Conservation (phyloP, 1,140 invertebrate genomes). For the Scaptomyza graminum region DNA sequence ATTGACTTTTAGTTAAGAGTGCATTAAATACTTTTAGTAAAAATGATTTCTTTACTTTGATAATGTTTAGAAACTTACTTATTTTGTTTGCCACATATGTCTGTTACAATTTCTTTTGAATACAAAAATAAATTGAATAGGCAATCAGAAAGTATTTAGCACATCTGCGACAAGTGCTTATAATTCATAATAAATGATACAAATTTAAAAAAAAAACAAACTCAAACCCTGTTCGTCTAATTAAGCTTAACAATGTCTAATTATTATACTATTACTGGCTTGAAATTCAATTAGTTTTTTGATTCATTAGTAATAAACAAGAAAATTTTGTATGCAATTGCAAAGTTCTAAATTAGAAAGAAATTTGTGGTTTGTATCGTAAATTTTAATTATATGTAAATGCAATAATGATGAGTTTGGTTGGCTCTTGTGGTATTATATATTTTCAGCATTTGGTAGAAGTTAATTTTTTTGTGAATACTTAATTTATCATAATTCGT, state of each 20-base stretch:
- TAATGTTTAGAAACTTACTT: no score
- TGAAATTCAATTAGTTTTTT: not conserved
- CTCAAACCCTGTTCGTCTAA: not conserved
- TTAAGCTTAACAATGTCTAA: not conserved
- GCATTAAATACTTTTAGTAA: not conserved
- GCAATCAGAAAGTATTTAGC: not conserved
- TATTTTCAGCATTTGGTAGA: no score
- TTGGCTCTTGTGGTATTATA: no score
- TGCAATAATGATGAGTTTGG: no score
- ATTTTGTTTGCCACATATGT: no score
- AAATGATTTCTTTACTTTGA: no score
- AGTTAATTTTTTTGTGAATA: no score
- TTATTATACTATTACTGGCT: not conserved
- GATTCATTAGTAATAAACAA: not conserved
- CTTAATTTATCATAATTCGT: no score
- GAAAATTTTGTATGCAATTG: not conserved
- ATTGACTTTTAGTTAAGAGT: not conserved
- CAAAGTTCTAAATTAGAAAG: not conserved
- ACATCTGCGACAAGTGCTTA: constrained; percentile 1
- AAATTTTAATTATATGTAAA: no score
- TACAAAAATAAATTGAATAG: not conserved
- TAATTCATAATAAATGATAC: constrained; percentile 18
- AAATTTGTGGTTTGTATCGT: not conserved
- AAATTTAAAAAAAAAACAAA: not conserved
- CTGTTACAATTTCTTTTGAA: no score